Percentiles rank a stretch among this genome's conserved stretches.
These are phyloP conservation scores for Dendroctonus valens DNA, from an alignment of 1,140 invertebrate species.

Conservation along the genomic window DNA sequence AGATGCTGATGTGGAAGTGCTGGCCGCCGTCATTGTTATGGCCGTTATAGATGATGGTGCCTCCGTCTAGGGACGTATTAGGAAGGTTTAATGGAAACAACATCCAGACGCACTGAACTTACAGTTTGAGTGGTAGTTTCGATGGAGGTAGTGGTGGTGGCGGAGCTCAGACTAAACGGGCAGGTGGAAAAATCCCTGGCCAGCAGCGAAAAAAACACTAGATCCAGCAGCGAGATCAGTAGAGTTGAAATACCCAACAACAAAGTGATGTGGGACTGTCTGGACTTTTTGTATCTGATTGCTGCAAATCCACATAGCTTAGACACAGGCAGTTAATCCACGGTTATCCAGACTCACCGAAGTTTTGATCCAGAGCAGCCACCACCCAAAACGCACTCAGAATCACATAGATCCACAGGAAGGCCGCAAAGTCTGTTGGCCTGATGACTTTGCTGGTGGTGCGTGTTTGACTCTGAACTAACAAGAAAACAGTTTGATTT, in stretches of 20 bases:
- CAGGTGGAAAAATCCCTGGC: constrained; percentile 32
- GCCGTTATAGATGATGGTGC: too few species aligned
- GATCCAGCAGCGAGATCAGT: constrained; percentile 25
- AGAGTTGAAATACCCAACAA: constrained; percentile 13
- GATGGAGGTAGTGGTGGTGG: too few species aligned
- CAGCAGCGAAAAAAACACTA: constrained; percentile 26
- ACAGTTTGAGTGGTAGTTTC: too few species aligned
- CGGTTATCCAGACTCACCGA: constrained; percentile 1
- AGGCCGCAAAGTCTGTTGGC: constrained; percentile 11
- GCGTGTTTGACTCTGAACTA: background rate
- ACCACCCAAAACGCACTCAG: constrained; percentile 23
- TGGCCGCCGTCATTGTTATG: too few species aligned
- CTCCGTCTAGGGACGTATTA: too few species aligned
- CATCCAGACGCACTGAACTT: too few species aligned
- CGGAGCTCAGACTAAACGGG: constrained; percentile 8
- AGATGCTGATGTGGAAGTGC: too few species aligned
- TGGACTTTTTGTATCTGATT: constrained; percentile 24
- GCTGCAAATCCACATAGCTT: constrained; percentile 15
- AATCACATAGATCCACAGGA: constrained; percentile 24
- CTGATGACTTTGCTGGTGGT: constrained; percentile 7
- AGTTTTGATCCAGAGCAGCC: constrained; percentile 3
- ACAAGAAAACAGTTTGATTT: background rate
- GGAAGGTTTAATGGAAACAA: too few species aligned
- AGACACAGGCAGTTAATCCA: background rate
- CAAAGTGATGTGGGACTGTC: constrained; percentile 18